Base-by-base conservation (phyloP, 2,888 invertebrate genomes). In the Boloria selene region DNA sequence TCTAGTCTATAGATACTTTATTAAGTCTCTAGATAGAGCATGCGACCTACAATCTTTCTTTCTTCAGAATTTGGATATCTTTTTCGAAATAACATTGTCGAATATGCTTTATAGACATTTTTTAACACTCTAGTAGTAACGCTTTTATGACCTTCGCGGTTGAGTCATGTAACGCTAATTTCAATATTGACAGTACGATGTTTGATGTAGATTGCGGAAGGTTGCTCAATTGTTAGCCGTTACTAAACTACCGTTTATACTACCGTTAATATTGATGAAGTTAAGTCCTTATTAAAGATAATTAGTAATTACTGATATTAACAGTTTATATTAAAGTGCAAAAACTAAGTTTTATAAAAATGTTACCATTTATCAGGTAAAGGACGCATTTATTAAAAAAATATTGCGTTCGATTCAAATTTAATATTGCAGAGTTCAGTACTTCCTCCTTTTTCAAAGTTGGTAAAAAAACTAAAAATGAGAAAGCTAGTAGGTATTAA, bases 71-170 rank as follows among this genome's bases (percentile, higher is more conserved):
- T n/a, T 70, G 65, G 62, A 59, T 55, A 31, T 54, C 55, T 61
- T 38, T 26, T 61, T 67, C 62, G 51, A 42, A 49, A 22, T 31
- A 63, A 49, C 31, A 38, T 65, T 62, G 59, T 55, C 10, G 13
- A 61, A 22, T 61, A 58, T 51, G 69, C 64, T 69, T 67, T 52
- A 56, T 56, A 44, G 22, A 22, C 44, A 44, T n/a, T 56, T 44
- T 44, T 14, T 4, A 45, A 26, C 13, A 26, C 22, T 56, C 50
- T 50, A 38, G 13, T 61, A 61, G 52, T 52, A 45, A 38, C 31
- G 70, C 67, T 66, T 68, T 50, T 61, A 54, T 63, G 69, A 68
- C 71, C 72, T 72, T 67, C 63, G 65, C 58, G 62, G 51, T 70
- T 61, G 64, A 66, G 62, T 68, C 66, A 61, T 58, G 18, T 51